Conservation (phyloP, 2,797 vertebrate genomes). For the Gadopsis marmoratus region DNA sequence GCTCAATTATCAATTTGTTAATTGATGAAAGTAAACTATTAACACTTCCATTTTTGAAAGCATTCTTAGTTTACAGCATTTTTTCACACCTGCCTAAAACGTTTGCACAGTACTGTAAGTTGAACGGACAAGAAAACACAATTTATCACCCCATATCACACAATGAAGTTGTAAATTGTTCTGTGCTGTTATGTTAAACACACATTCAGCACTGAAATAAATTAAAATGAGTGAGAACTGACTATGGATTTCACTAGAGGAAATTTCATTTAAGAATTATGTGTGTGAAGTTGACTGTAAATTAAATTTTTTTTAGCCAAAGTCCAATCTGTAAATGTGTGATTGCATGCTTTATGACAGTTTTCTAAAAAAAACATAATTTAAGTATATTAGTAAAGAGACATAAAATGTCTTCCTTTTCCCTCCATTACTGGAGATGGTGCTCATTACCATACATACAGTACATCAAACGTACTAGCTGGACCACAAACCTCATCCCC, state of each 20-base stretch:
- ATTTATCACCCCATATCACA: constrained; percentile 25
- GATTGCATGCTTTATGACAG: neutral
- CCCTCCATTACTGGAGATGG: constrained; percentile 15
- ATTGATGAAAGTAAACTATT: too few species aligned
- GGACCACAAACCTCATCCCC: constrained; percentile 44
- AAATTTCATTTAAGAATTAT: neutral
- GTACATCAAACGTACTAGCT: constrained; percentile 44
- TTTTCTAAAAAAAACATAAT: constrained; percentile 6
- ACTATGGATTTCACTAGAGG: neutral
- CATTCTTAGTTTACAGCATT: too few species aligned
- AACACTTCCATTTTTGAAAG: too few species aligned
- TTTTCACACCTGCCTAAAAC: too few species aligned
- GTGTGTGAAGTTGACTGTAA: too few species aligned
- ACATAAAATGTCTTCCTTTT: neutral
- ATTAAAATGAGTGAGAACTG: neutral
- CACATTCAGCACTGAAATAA: neutral
- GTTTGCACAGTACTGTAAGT: neutral
- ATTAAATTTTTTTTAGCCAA: too few species aligned
- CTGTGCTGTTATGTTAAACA: constrained; percentile 4
- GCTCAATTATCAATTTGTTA: too few species aligned
- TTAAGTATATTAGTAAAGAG: neutral
- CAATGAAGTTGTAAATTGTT: constrained; percentile 30
- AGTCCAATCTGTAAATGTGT: neutral
- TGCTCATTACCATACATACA: constrained; percentile 44
- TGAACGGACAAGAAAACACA: constrained; percentile 19